These are phyloP conservation scores for Oryzias melastigma DNA, from an alignment of 2,113 vertebrate species.

Conservation along the genomic window DNA sequence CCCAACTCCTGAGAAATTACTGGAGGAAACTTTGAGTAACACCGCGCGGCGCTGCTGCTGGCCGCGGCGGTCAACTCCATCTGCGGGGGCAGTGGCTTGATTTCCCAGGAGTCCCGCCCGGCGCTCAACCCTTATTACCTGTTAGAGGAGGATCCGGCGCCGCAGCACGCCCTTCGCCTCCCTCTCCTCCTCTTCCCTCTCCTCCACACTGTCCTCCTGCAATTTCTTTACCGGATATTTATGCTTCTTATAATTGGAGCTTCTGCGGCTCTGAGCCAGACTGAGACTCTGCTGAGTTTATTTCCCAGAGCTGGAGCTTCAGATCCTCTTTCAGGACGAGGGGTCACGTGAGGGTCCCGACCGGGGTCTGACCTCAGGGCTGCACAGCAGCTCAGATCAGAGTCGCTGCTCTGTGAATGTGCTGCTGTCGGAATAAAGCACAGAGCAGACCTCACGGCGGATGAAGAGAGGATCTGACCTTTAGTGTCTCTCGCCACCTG, in stretches of 20 bases:
- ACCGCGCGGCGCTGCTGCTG: not conserved
- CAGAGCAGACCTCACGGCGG: conserved; percentile 4
- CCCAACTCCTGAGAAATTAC: conserved; percentile 13
- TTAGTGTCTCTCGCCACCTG: not conserved
- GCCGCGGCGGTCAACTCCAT: conserved; percentile 26
- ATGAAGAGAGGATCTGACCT: conserved; percentile 1
- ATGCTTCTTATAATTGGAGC: conserved; percentile 59
- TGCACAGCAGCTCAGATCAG: not conserved
- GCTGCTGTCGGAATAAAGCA: not conserved
- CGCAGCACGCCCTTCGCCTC: conserved; percentile 7
- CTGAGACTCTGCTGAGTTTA: conserved; percentile 8
- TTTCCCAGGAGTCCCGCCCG: conserved; percentile 46
- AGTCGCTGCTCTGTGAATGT: conserved; percentile 3
- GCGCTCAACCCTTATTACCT: conserved; percentile 37
- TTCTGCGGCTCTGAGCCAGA: conserved; percentile 14
- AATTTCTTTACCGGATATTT: conserved; percentile 46
- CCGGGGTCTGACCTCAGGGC: conserved; percentile 6
- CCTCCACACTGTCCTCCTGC: conserved; percentile 31
- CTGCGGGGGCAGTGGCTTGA: conserved; percentile 40
- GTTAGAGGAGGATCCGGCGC: conserved; percentile 16
- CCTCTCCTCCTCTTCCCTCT: conserved; percentile 6
- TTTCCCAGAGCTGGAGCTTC: conserved; percentile 19
- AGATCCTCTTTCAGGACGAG: not conserved
- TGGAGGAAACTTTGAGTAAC: conserved; percentile 14
- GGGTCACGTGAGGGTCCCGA: not conserved